phyloP scores from a whole-genome alignment of 1,140 invertebrate species.

The Belonocnema kinseyi region DNA sequence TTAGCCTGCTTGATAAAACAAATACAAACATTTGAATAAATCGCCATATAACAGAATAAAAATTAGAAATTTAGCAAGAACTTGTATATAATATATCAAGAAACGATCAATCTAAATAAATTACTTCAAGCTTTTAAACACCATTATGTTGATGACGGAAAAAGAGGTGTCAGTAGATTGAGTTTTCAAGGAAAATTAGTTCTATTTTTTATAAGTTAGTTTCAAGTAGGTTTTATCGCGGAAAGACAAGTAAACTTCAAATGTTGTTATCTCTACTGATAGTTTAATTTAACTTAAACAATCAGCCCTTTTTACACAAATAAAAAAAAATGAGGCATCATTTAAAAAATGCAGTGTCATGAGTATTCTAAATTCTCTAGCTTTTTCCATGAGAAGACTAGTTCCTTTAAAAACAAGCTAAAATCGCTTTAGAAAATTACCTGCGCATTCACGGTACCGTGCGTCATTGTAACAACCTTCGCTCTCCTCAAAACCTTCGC shows the following conservation, averaged over 20 bases:
- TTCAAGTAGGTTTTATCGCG: too few species aligned
- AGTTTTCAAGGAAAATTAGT: too few species aligned
- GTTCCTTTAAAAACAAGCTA: neutral
- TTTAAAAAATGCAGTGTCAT: neutral
- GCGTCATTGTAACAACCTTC: conserved; percentile 63
- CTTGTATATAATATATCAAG: too few species aligned
- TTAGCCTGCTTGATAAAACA: conserved; percentile 54
- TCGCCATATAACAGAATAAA: neutral
- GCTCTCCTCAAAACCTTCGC: conserved; percentile 68
- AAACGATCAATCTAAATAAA: too few species aligned
- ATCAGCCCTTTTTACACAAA: neutral
- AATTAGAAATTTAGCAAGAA: neutral
- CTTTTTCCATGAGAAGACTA: too few species aligned
- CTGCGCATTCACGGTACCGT: conserved; percentile 55
- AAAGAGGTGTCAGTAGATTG: neutral
- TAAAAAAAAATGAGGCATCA: neutral
- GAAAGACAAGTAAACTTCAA: too few species aligned
- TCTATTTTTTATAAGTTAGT: too few species aligned
- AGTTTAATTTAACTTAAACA: too few species aligned
- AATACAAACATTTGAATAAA: conserved; percentile 31
- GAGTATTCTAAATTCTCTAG: too few species aligned
- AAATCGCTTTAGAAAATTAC: conserved; percentile 41
- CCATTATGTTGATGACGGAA: neutral
- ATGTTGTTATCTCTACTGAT: too few species aligned
- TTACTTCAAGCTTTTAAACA: too few species aligned